Percentiles rank a stretch among this genome's conserved stretches.
Conservation (phyloP, 2,888 invertebrate species). For the Eupithecia exiguata region DNA sequence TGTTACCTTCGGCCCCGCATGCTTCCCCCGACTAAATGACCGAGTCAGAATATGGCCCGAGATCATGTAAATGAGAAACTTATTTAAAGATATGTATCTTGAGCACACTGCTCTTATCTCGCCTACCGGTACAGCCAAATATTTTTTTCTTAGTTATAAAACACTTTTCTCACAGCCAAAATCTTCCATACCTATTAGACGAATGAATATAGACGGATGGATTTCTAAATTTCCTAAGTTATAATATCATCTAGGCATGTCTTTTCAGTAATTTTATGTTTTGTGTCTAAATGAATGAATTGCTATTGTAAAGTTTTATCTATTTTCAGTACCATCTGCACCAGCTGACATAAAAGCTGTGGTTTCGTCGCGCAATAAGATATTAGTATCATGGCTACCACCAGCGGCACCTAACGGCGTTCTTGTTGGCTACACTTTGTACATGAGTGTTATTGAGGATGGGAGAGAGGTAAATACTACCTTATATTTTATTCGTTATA, state of each 20-base stretch:
- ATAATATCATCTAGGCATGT: neutral
- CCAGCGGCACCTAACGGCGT: conserved; percentile 93
- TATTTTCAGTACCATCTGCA: conserved; percentile 90
- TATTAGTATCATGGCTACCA: conserved; percentile 95
- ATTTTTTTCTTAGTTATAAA: neutral
- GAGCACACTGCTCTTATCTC: no score
- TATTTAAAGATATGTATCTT: no score
- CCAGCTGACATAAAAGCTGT: conserved; percentile 96
- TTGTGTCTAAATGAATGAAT: neutral
- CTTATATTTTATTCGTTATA: neutral
- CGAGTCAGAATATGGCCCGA: no score
- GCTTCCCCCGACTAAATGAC: no score
- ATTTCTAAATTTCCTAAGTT: neutral
- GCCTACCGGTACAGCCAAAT: neutral
- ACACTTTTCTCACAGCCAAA: no score
- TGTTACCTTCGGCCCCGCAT: no score
- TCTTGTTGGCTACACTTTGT: conserved; percentile 92
- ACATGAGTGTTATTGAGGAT: conserved; percentile 91
- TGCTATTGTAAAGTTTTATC: neutral
- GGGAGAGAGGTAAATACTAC: conserved; percentile 82
- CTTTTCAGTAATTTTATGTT: neutral
- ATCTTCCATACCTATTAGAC: no score
- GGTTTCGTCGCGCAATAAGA: conserved; percentile 92
- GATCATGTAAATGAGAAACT: no score
- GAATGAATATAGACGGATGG: neutral